Base-by-base conservation (phyloP, 2,797 vertebrate genomes). In the Clarias fuscus region DNA sequence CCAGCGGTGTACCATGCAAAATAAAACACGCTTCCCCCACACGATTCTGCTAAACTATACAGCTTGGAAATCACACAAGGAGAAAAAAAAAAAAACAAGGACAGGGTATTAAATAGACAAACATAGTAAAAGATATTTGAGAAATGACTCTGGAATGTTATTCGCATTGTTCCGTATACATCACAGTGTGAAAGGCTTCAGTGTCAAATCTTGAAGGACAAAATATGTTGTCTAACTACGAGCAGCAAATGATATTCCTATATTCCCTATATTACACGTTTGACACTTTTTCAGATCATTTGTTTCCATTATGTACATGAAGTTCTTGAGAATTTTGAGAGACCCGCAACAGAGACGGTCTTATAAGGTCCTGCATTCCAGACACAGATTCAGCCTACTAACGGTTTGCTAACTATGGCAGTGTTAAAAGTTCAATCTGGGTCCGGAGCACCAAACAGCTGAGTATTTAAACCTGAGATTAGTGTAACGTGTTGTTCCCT, bases 1-100 rank as follows among this genome's bases (percentile, higher is more conserved):
- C 91, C 90, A 90, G 59, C 61, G 86, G 72, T 83, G 83, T 87
- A 76, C 84, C 92, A 93, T 92, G 92, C 91, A 91, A 71, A 76
- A 81, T 65, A n/a, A 84, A 56, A 84, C 58, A 79, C 84, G 27
- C 67, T 77, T 85, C 22, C 56, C 62, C 2, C 48, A 43, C 64
- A 73, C 75, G n/a, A 84, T 67, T 84, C 70, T 72, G 73, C 62
- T 68, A 43, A 84, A 48, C 18, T 71, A 68, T 82, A 85, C 79
- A 85, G 56, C 62, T 75, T 33, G 65, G 58, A 82, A 88, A 70
- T 62, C 24, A 68, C 40, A 58, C 5, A 13, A 37, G 48, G 43
- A 65, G 13, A 33, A 10, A 43, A 24, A 64, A 20, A 40, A 43
- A 64, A 67, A 37, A 53, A 43, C 7, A 8, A 62, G 70, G 7